Evolutionary conservation across 2,797 vertebrate genomes (phyloP), one percentile per base, ranked within the genome.

Genomic region (Meriones psammophilus): DNA sequence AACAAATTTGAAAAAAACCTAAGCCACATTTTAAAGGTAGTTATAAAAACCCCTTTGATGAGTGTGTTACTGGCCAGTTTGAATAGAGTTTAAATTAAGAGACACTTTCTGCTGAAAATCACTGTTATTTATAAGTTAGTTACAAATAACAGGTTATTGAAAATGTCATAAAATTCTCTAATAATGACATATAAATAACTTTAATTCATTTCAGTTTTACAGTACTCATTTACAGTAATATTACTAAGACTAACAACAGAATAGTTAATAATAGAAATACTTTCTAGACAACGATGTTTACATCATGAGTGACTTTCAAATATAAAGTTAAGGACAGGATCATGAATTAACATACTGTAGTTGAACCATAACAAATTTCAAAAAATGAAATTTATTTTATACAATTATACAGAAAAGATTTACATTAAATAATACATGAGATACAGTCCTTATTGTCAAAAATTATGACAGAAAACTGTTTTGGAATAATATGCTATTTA

Each of bases 301-400:
- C 13, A 96, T 36, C 88, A 71, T 92, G 5, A 95, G 39, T 81
- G 76, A 81, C 56, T 97, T 96, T 87, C 36, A 88, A 94, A 94
- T 3, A 33, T 58, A 79, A 92, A 68, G 76, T 20, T 69, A 94
- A 94, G 15, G 20, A 18, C 69, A 91, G 92, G 71, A 83, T 87
- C 77, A 24, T 7, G 12, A 93, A 91, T 50, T 78, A 78, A 96
- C 96, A 90, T 64, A 85, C 3, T 81, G 8, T 68, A 95, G n/a
- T 50, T 85, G 60, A 89, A 68, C 79, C 26, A 81, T 46, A 81
- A 84, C 9, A 87, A 83, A 80, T 88, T 42, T 71, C 58, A 89
- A 95, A 96, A 77, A 96, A 64, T 50, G 87, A 33, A 94, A 96
- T 68, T 64, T 58, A 84, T 73, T 89, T 88, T 66, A 30, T 50